Base-by-base conservation (phyloP, 1,140 invertebrate genomes). In the Drosophila pectinifera region DNA sequence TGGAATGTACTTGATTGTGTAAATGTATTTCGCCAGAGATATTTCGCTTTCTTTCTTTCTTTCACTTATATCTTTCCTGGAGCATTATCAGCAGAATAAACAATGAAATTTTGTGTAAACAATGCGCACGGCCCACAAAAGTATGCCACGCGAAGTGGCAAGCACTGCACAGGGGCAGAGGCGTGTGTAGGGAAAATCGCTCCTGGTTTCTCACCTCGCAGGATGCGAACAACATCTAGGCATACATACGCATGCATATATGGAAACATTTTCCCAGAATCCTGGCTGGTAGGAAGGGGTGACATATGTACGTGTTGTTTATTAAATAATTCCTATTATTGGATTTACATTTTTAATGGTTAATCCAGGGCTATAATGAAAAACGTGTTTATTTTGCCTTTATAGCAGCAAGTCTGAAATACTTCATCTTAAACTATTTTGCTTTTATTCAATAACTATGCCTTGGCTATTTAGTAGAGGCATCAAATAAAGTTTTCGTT, bases 81-180 rank as follows among this genome's bases (percentile, higher is more conserved):
- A 31, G 67, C 51, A 77, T 63, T 81, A 77, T 67, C 51, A 68
- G 46, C 39, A 75, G 51, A 48, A 72, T 75, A 78, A 83, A 83
- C 69, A 83, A 78, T 67, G 46, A 55, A 82, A 70, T 70, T 59
- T 78, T 36, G 58, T 62, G 64, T 70, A 82, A 70, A 82, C 80
- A 82, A 78, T 75, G 62, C 42, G 69, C 14, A 45, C 51, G 16
- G 54, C 54, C 43, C 58, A 56, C 65, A 63, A 77, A 80, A 63
- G 73, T 68, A 81, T 75, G 65, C 61, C 65, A 62, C 34, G 58
- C 38, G 46, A 57, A 57, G 36, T 16, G 42, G 31, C 31, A 6
- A 10, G 10, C 31, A 31, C n/a, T 11, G 49, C 38, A 42, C 26
- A 56, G 55, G 45, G 34, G 18, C 42, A 4, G 36, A 46, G 48